Percentiles rank a stretch among this genome's conserved stretches.
These are phyloP conservation scores for Aurelia sp. DNA, from an alignment of 30 jellyfish, hydroid and myxozoan genomes.

Conservation along the genomic window DNA sequence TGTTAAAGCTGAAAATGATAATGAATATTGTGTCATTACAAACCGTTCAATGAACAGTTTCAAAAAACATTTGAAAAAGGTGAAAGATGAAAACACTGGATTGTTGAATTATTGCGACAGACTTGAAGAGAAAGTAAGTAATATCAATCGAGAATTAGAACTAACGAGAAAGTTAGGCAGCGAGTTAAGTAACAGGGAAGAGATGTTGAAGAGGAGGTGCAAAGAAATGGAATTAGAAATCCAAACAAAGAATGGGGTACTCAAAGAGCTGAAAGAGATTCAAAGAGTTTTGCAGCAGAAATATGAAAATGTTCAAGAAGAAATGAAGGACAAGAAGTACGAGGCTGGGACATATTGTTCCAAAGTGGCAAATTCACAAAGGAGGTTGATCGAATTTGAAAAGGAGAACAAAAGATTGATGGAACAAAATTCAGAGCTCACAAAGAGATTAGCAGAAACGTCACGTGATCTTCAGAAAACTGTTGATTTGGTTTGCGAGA, in stretches of 20 bases:
- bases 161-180: background rate
- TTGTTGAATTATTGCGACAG: slow-evolving; percentile 22
- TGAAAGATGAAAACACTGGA: slow-evolving; percentile 8
- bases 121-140: slow-evolving; percentile 22
- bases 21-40: slow-evolving; percentile 34
- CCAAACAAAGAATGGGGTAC: background rate
- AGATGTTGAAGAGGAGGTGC: background rate
- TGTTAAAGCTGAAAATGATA: slow-evolving; percentile 11
- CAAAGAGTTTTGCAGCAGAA: slow-evolving; percentile 20
- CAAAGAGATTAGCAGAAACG: slow-evolving; percentile 4
- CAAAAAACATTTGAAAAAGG: slow-evolving; percentile 11
- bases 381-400: slow-evolving; percentile 24
- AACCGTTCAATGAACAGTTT: slow-evolving; percentile 27
- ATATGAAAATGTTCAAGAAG: slow-evolving; percentile 1
- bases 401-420: background rate
- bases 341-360: slow-evolving; percentile 3
- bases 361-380: slow-evolving; percentile 19
- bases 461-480: slow-evolving; percentile 30
- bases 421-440: background rate
- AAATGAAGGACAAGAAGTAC: slow-evolving; percentile 9
- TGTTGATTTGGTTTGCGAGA: background rate
- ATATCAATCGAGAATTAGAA: slow-evolving; percentile 7
- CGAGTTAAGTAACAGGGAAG: slow-evolving; percentile 7
- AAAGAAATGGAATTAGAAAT: slow-evolving; percentile 13
- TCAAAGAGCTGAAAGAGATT: slow-evolving; percentile 13